Evolutionary conservation across 2,888 invertebrate genomes (phyloP).

Genomic region (Lycocerus yunnanus): DNA sequence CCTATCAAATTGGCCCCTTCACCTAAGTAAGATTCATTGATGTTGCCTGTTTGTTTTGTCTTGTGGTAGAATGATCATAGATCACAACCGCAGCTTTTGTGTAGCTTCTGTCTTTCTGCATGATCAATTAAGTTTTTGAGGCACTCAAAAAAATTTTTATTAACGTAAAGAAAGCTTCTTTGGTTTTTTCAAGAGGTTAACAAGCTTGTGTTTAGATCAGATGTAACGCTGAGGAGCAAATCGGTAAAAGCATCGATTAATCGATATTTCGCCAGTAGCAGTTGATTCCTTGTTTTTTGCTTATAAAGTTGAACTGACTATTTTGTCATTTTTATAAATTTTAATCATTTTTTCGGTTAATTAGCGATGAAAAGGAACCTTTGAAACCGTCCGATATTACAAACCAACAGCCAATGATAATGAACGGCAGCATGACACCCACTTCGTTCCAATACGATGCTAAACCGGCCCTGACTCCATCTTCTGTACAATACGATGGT

Average conservation of each 20-base stretch:
- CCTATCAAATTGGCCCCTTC: constrained; percentile 77
- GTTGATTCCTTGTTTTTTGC: background rate
- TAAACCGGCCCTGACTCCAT: constrained; percentile 78
- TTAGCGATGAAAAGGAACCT: constrained; percentile 82
- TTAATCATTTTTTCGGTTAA: constrained; percentile 31
- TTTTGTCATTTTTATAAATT: background rate
- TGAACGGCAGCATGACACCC: constrained; percentile 67
- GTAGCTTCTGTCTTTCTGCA: background rate
- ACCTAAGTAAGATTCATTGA: constrained; percentile 64
- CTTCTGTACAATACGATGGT: constrained; percentile 82
- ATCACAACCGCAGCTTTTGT: background rate
- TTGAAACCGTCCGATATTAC: constrained; percentile 56
- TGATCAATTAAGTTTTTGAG: background rate
- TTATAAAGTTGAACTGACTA: background rate
- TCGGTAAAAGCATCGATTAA: too few relatives aligned
- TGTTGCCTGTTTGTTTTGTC: constrained; percentile 18
- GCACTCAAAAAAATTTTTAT: background rate
- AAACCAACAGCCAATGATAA: constrained; percentile 60
- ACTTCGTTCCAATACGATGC: constrained; percentile 84
- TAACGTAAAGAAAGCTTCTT: background rate
- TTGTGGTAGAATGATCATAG: background rate
- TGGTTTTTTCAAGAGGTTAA: background rate
- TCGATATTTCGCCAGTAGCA: background rate
- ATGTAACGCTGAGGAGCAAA: too few relatives aligned
- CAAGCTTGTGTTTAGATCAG: too few relatives aligned